Base-by-base conservation (phyloP, 2,888 invertebrate species). In the Hoplodrina blanda region DNA sequence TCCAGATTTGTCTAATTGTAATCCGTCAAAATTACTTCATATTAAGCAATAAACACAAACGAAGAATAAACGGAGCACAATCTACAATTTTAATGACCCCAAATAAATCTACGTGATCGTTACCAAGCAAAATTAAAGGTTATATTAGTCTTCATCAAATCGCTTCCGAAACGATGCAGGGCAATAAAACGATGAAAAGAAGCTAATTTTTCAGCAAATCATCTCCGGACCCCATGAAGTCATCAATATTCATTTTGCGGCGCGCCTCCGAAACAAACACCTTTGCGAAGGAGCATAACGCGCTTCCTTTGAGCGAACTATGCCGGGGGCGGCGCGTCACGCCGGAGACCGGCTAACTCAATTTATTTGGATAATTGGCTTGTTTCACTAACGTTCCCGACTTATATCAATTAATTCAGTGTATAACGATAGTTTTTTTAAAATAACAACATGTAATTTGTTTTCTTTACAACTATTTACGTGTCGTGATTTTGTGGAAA, bases 111-210 rank as follows among this genome's bases (percentile, higher is more conserved):
- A 87, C 85, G 86, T 88, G 91, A 93, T 89, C 90, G 88, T 92
- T 92, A 92, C 91, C 89, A 91, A 91, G 91, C 93, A 91, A 91
- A 94, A 96, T 95, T 95, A 95, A 92, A 93, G 91, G 88, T 91
- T 91, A 89, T 94, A 96, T 96, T 93, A 95, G 94, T 96, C 95
- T 96, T 96, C 95, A 95, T 96, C 95, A 94, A 84, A 67, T 82
- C 88, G 90, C 89, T 92, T 90, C 90, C 91, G 89, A 89, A 91
- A 89, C 91, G 91, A 87, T 88, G 87, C 87, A 88, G 85, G 85
- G 92, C 95, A 94, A 95, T 95, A 95, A 95, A 94, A 95, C 94
- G 95, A 94, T 95, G 95, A 93, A 95, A 94, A 95, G 95, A 95
- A 95, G 92, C 93, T 91, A 95, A 95, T 95, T 95, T 96, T 95